Base-by-base conservation (phyloP, 2,888 invertebrate species). In the Camptogramma bilineatum region DNA sequence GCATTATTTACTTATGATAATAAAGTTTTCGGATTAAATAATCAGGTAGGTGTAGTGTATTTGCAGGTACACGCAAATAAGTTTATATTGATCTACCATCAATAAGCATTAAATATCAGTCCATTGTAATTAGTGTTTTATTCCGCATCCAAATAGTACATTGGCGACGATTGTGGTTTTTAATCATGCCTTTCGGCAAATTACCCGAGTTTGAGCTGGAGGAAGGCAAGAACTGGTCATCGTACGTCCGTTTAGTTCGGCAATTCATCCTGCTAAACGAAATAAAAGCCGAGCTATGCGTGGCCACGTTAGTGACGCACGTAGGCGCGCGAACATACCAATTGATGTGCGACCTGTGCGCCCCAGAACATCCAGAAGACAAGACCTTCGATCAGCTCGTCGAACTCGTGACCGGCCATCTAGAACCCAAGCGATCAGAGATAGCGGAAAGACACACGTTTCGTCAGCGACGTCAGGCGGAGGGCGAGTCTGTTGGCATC, bases 391-490 rank as follows among this genome's bases (percentile, higher is more conserved):
- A 39, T 34, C 42, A 19, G 13, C 21, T 53, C 5, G 42, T 42
- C 13, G 19, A 19, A 69, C 69, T 61, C 67, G 72, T 10, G 17
- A 55, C 46, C 9, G 28, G 46, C 3, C 73, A 74, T 44, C 47
- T 76, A n/a, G 71, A 74, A 53, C 74, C 71, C 1, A 39, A 68
- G 21, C 50, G 70, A 3, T 76, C 72, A 0, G 73, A 73, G 13
- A 73, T 74, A 2, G 73, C 73, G 4, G 73, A 73, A 31, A 28
- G 74, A 21, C 73, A 74, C 42, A 31, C 70, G 7, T 74, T 74
- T 55, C 55, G 75, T 7, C 68, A 64, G 24, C 48, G 76, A 21
- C 46, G 51, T 19, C 76, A 75, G 50, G 31, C 46, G 16, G 52
- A 46, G 9, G 70, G 71, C 9, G 72, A 71, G 62, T 52, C 44